Percentiles rank a stretch among this genome's conserved stretches.
Evolutionary conservation across 1,140 invertebrate species (phyloP).

Genomic region (Achatina immaculata): DNA sequence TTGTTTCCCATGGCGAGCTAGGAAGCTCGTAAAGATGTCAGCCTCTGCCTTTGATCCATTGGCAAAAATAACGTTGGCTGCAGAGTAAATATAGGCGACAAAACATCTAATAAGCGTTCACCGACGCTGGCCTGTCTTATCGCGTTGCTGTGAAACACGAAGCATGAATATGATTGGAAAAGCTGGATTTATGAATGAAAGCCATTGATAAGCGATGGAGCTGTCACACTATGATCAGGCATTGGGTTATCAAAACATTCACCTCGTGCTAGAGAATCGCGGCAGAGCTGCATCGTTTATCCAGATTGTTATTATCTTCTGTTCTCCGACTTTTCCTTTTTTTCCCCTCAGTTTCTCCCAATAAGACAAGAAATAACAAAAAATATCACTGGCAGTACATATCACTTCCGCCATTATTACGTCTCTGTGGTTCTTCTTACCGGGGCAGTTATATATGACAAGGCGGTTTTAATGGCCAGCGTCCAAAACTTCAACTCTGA

Average conservation of each 20-base stretch:
- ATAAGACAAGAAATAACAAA: too few relatives aligned
- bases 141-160: constrained; percentile 1
- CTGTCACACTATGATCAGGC: neutral
- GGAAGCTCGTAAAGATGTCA: neutral
- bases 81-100: constrained; percentile 16
- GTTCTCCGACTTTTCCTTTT: too few relatives aligned
- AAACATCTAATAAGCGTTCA: neutral
- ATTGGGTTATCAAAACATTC: neutral
- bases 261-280: neutral
- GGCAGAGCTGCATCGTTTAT: too few relatives aligned
- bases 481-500: too few relatives aligned
- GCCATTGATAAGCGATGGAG: constrained; percentile 5
- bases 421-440: too few relatives aligned
- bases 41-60: constrained; percentile 18
- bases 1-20: constrained; percentile 9
- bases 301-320: too few relatives aligned
- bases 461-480: too few relatives aligned
- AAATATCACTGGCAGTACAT: neutral
- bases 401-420: neutral
- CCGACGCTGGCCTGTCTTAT: neutral
- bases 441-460: too few relatives aligned
- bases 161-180: constrained; percentile 1
- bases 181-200: constrained; percentile 11
- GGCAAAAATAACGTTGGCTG: constrained; percentile 13
- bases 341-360: too few relatives aligned